phyloP scores from a whole-genome alignment of 2,888 invertebrate species.

The Spodoptera picta region DNA sequence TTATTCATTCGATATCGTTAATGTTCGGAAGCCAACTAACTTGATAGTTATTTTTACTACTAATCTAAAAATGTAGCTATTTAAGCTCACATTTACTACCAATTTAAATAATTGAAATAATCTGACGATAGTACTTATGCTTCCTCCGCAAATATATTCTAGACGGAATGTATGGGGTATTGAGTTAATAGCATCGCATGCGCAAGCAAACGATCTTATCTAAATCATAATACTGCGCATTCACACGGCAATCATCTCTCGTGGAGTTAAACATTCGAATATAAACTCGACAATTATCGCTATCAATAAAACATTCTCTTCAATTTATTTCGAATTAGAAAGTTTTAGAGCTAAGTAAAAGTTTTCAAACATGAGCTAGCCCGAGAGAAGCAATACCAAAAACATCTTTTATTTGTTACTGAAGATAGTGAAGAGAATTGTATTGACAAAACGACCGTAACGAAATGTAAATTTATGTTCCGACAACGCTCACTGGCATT shows the following conservation, averaged over 20 bases:
- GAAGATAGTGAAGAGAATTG: conserved; percentile 56
- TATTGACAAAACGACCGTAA: conserved; percentile 62
- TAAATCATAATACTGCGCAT: conserved; percentile 40
- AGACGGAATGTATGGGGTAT: conserved; percentile 24
- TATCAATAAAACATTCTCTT: conserved; percentile 59
- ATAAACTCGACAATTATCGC: conserved; percentile 53
- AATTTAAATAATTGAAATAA: no score
- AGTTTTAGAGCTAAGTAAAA: conserved; percentile 60
- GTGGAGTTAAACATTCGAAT: conserved; percentile 44
- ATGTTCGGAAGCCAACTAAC: no score
- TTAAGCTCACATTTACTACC: no score
- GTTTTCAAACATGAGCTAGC: conserved; percentile 52
- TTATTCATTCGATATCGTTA: no score
- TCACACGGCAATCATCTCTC: conserved; percentile 48
- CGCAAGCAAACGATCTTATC: conserved; percentile 36
- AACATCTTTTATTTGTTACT: conserved; percentile 59
- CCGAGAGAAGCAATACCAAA: conserved; percentile 38
- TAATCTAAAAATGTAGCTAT: no score
- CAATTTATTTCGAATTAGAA: conserved; percentile 63
- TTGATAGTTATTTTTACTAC: no score
- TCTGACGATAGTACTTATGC: no score
- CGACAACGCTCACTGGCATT: conserved; percentile 54
- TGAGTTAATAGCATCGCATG: conserved; percentile 29
- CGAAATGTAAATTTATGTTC: conserved; percentile 65
- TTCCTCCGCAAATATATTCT: background rate